A percentile compares a stretch with the other conserved stretches of the same genome.
These are phyloP conservation scores for Archips xylosteana DNA, from an alignment of 2,888 invertebrate species.

Conservation along the genomic window DNA sequence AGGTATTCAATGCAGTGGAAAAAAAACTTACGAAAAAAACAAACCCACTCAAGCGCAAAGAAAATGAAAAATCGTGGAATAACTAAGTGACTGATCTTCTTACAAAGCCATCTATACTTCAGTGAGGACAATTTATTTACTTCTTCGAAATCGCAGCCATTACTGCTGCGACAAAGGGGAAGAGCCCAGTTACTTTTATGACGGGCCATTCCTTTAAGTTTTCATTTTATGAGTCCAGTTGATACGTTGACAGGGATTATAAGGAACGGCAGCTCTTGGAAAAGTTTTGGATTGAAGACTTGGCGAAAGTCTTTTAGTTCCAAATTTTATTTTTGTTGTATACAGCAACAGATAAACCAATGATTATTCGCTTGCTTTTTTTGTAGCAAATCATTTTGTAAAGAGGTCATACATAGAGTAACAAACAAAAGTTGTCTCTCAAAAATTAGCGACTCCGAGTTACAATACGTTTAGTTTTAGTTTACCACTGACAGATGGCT, in stretches of 20 bases:
- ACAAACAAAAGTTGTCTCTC: no score
- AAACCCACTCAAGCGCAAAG: no score
- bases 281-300: neutral
- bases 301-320: neutral
- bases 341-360: no score
- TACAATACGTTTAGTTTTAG: no score
- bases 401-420: no score
- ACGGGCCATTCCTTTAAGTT: conserved; percentile 53
- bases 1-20: no score
- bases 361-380: no score
- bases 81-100: conserved; percentile 13
- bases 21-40: no score
- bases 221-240: conserved; percentile 49
- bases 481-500: no score
- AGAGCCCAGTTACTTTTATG: conserved; percentile 56
- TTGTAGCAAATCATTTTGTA: no score
- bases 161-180: conserved; percentile 52
- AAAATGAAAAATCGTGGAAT: no score
- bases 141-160: conserved; percentile 50
- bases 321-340: neutral
- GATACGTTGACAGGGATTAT: conserved; percentile 47
- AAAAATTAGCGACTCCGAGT: no score
- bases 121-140: conserved; percentile 57
- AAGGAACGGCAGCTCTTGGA: neutral
- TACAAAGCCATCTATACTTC: conserved; percentile 58